A percentile compares a stretch with the other conserved stretches of the same genome.
phyloP scores from a whole-genome alignment of 2,113 vertebrate genomes.

The Actenoides hombroni region DNA sequence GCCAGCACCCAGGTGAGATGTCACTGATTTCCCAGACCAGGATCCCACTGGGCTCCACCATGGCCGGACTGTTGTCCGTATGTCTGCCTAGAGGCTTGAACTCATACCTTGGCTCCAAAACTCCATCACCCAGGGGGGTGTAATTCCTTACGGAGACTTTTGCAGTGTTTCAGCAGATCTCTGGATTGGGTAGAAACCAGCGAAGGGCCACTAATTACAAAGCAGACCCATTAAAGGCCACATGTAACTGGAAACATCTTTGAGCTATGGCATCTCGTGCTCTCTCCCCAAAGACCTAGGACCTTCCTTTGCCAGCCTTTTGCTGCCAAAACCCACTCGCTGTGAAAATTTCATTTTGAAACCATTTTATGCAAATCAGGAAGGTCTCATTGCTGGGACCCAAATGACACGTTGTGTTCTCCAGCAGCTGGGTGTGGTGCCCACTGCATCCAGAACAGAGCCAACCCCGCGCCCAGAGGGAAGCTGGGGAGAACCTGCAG shows the following conservation, averaged over 20 bases:
- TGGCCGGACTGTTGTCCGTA: neutral
- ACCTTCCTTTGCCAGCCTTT: neutral
- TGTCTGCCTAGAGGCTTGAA: neutral
- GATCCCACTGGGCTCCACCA: neutral
- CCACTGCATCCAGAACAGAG: neutral
- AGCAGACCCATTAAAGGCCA: neutral
- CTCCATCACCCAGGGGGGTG: neutral
- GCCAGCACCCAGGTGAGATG: neutral
- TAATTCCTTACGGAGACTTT: neutral
- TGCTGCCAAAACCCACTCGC: accelerated
- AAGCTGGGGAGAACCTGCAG: neutral
- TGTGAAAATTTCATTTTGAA: neutral
- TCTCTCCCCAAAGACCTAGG: neutral
- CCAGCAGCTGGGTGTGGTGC: no score
- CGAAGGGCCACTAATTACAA: neutral
- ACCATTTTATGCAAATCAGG: neutral
- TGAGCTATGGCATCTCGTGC: accelerated
- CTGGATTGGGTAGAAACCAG: neutral
- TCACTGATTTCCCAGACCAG: neutral
- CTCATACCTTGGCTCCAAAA: neutral
- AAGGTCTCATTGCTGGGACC: neutral
- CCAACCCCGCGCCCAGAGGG: accelerated
- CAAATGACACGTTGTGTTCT: neutral
- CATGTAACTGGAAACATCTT: neutral
- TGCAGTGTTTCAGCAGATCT: neutral